These are phyloP conservation scores for Molanna angustata DNA, from an alignment of 2,888 invertebrate genomes.

Conservation along the genomic window DNA sequence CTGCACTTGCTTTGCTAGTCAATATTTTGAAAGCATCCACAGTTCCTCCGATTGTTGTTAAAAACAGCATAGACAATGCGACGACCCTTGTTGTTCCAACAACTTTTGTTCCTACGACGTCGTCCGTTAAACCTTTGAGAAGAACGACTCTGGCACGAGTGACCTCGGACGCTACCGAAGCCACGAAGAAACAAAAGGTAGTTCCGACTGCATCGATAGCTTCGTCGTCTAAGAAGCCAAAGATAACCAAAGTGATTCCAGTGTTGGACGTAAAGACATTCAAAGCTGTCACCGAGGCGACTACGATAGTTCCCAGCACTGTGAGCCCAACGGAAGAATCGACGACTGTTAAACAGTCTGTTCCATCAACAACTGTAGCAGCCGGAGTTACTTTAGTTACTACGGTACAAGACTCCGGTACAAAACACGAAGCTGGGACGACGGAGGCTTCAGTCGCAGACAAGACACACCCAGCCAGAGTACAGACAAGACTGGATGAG, in stretches of 20 bases:
- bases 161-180: constrained; percentile 31
- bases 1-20: no score
- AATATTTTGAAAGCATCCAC: no score
- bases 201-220: constrained; percentile 4
- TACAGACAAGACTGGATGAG: constrained; percentile 58
- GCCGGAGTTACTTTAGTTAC: constrained; percentile 3
- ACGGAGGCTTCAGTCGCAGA: constrained; percentile 18
- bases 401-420: not conserved
- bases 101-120: no score
- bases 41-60: no score
- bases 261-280: not conserved
- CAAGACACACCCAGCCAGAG: constrained; percentile 36
- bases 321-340: not conserved
- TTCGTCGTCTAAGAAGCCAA: constrained; percentile 7
- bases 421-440: constrained; percentile 3
- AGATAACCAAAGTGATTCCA: constrained; percentile 10
- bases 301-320: not conserved
- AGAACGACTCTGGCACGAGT: constrained; percentile 42
- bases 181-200: not conserved
- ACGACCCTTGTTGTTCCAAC: no score
- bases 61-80: no score
- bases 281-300: not conserved
- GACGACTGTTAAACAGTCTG: not conserved
- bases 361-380: not conserved
- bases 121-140: constrained; percentile 46